Base-by-base conservation (phyloP, 2,797 vertebrate genomes). In the Pelobates cultripes region DNA sequence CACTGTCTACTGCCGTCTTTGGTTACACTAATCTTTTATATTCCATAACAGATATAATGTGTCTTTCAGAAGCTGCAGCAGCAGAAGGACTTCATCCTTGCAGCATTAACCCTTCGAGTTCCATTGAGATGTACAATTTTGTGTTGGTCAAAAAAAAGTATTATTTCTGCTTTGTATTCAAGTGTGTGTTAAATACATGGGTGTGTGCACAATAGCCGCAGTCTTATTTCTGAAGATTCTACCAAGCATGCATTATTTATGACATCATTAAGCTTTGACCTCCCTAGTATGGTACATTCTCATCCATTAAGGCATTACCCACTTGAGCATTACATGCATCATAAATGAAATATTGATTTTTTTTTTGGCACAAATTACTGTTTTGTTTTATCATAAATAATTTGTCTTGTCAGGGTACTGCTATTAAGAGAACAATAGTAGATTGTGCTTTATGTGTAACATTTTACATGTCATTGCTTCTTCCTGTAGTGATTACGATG, bases 281-380 rank as follows among this genome's bases (percentile, higher is more conserved):
- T 87, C 87, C 85, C 86, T 69, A 73, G 86, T 79, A 53, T 81
- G 86, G 91, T 87, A 88, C 85, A 89, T 89, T 91, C 89, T 86
- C 85, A 89, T 77, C 88, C 91, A 92, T 91, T 92, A 91, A 88
- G 75, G 47, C 73, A 82, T 86, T 89, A 86, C 84, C 85, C 60
- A 86, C 55, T 87, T 86, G 78, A 85, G 86, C 75, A 88, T 90
- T 88, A 87, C 73, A 85, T 89, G 83, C 86, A 89, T 91, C 87
- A 87, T 86, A 89, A 90, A 90, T 88, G 89, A 90, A 92, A 86
- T 88, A 92, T 88, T 8, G 89, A 93, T 92, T 75, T n/a, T 82
- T 70, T 4, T 87, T 7, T 86, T 82, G 84, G 80, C 82, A 85
- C 57, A 80, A 86, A 75, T 84, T 83, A 42, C 74, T 87, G 88